A percentile compares a stretch with the other conserved stretches of the same genome.
Evolutionary conservation across 92 coral and sea anemone species (phyloP).

Genomic region (Diadumene lineata): DNA sequence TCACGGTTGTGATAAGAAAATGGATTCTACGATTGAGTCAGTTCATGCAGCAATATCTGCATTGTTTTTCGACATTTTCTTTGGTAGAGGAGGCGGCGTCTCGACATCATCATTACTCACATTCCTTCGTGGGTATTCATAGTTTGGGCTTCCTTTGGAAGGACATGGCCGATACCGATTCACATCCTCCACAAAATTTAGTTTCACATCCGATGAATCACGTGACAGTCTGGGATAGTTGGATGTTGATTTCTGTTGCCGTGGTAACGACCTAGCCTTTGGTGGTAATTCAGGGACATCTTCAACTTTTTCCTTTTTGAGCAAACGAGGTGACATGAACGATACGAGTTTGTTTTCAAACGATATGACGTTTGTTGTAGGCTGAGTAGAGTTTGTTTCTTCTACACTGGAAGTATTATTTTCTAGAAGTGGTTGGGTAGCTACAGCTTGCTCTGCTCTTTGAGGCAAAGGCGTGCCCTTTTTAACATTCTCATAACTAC

Average conservation of each 20-base stretch:
- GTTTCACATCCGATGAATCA: conserved; percentile 11
- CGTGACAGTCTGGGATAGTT: conserved; percentile 31
- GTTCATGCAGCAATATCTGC: conserved; percentile 22
- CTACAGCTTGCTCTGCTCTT: background rate
- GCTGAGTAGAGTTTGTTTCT: background rate
- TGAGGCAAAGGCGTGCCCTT: background rate
- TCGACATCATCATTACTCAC: background rate
- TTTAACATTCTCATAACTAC: conserved; percentile 24
- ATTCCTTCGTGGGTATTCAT: background rate
- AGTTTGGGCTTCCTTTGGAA: conserved; percentile 7
- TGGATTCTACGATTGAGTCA: too few relatives aligned
- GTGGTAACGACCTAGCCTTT: conserved; percentile 20
- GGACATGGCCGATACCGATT: conserved; percentile 44
- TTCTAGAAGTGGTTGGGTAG: background rate
- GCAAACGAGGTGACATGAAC: background rate
- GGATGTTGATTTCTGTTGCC: conserved; percentile 4
- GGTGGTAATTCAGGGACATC: conserved; percentile 59
- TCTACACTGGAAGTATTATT: background rate
- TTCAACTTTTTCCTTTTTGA: background rate
- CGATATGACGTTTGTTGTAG: conserved; percentile 15
- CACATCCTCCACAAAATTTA: background rate
- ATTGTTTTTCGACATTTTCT: conserved; percentile 26
- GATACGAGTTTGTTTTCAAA: conserved; percentile 32
- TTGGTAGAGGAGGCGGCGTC: conserved; percentile 58
- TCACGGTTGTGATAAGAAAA: too few relatives aligned